Conservation (phyloP, 2,797 vertebrate species). For the Tangara arthus region DNA sequence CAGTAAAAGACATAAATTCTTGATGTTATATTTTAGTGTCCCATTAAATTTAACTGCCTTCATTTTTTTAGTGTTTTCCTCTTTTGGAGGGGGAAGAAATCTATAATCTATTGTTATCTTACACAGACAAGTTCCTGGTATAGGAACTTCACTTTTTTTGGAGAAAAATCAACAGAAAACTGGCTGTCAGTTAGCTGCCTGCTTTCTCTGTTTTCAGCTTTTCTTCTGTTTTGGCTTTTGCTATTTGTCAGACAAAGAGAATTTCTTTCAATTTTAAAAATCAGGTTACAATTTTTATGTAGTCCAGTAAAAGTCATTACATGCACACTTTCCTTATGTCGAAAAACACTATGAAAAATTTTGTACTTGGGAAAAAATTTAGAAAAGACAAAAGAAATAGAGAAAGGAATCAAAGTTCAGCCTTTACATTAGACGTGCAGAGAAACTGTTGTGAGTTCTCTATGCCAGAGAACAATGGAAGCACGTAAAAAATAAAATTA, state of each 20-base stretch:
- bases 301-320: background rate
- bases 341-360: background rate
- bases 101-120: background rate
- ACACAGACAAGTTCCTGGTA: background rate
- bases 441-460: background rate
- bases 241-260: background rate
- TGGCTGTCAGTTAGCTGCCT: background rate
- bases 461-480: background rate
- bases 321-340: background rate
- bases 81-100: background rate
- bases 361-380: background rate
- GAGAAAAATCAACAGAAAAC: background rate
- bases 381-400: background rate
- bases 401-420: background rate
- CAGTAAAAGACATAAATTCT: background rate
- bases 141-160: background rate
- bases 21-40: background rate
- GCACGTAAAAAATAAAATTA: rapidly evolving
- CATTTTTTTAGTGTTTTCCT: rapidly evolving
- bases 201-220: background rate
- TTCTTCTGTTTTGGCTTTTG: background rate
- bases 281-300: background rate
- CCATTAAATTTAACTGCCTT: background rate
- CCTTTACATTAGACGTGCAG: background rate
- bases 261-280: background rate